Conservation (phyloP, 1,140 invertebrate species). For the Micrasema longulum region DNA sequence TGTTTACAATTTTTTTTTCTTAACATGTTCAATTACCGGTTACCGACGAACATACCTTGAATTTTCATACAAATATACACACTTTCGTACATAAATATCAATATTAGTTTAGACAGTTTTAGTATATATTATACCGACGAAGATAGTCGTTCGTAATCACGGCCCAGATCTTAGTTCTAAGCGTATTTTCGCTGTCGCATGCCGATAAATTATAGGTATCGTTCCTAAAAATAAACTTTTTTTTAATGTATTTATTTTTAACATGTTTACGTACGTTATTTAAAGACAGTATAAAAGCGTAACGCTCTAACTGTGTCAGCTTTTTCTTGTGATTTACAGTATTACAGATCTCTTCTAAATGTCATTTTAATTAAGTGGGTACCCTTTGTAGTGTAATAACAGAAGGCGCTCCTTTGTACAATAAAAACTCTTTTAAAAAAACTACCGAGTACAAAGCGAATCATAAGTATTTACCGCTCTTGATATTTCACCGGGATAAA, state of each 20-base stretch:
- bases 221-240: not conserved
- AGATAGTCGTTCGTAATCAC: no score
- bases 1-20: no score
- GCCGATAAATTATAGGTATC: no score
- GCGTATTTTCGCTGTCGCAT: no score
- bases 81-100: no score
- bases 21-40: no score
- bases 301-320: no score
- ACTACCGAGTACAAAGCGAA: not conserved
- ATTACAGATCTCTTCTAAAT: not conserved
- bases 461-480: not conserved
- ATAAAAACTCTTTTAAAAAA: not conserved
- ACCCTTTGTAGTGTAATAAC: not conserved
- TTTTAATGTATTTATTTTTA: not conserved
- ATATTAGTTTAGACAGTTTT: not conserved
- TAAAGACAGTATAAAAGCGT: no score
- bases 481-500: not conserved
- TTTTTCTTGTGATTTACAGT: no score
- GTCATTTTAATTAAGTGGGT: conserved; percentile 9
- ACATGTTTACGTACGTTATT: not conserved
- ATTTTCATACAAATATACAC: no score
- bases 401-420: not conserved
- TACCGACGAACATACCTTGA: no score
- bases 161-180: no score
- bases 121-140: not conserved